Percentiles rank a stretch among this genome's conserved stretches.
These are phyloP conservation scores for Jacana jacana DNA, from an alignment of 2,113 vertebrate genomes.

Conservation along the genomic window DNA sequence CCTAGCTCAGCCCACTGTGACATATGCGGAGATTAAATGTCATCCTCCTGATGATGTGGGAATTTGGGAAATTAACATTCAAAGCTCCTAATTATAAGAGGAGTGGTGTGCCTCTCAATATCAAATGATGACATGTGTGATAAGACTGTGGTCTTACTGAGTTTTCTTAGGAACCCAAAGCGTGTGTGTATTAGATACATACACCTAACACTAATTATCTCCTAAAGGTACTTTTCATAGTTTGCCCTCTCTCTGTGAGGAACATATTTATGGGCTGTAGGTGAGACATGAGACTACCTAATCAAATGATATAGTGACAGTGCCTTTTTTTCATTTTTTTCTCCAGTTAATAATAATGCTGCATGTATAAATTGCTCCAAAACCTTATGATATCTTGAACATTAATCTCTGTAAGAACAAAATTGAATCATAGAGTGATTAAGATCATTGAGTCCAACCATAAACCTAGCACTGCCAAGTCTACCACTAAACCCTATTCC, in stretches of 20 bases:
- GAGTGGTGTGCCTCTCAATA: background rate
- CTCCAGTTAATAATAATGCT: background rate
- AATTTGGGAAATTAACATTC: constrained; percentile 16
- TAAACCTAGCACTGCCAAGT: background rate
- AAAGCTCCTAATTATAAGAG: constrained; percentile 11
- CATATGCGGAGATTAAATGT: background rate
- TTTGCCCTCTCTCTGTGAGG: background rate
- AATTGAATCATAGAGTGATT: background rate
- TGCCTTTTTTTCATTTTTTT: background rate
- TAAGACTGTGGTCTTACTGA: background rate
- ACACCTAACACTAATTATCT: background rate
- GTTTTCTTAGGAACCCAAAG: constrained; percentile 5
- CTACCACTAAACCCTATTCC: background rate
- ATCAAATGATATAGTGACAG: background rate
- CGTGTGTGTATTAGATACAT: background rate
- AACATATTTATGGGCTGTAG: background rate
- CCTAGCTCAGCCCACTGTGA: background rate
- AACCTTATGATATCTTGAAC: background rate
- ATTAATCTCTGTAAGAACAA: background rate
- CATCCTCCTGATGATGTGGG: background rate
- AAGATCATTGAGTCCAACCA: background rate
- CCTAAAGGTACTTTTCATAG: background rate
- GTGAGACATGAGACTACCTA: background rate
- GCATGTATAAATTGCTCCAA: background rate
- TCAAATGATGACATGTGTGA: background rate